Base-by-base conservation (phyloP, 2,888 invertebrate species). In the Eurois occulta region DNA sequence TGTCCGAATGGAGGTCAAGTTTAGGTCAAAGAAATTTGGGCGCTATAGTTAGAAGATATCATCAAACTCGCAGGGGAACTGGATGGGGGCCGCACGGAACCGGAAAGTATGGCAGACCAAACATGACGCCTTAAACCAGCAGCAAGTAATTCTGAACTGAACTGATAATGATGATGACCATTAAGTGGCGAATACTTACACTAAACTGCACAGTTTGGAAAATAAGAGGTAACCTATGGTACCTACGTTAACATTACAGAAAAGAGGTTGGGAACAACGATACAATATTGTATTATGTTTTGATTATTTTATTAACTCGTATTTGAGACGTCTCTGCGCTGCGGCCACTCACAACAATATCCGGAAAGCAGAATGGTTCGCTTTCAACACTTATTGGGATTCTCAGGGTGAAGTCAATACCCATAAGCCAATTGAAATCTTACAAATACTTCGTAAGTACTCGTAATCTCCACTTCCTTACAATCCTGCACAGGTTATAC, bases 381-480 rank as follows among this genome's bases (percentile, higher is more conserved):
- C 41, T n/a, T 32, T 18, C n/a, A 28, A n/a, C 78, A 60, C 77
- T 83, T 79, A 43, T 11, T 8, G 10, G 77, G 77, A 35, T 79
- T 79, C 78, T 35, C 28, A 35, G 83, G 65, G 83, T 41, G 76
- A 43, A 43, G 66, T 76, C 66, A 35, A 74, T 32, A 41, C 35
- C 48, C 38, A 28, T 28, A 84, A 80, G 79, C 70, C 46, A 48
- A 55, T 38, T 58, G 58, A 84, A 78, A 32, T 41, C 66, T 2
- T 46, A 84, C 62, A 79, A 71, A 62, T 71, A 58, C 83, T 38
- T 28, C 43, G 16, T 6, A 52, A 65, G 48, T 38, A 48, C 55
- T 60, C 13, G 43, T 66, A 66, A 60, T 71, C 38, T 41, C 55
- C 41, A 77, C 83, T 83, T 83, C 55, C 55, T 69, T 3, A 64